Evolutionary conservation across 2,113 vertebrate genomes (phyloP).

Genomic region (Pitta sordida): DNA sequence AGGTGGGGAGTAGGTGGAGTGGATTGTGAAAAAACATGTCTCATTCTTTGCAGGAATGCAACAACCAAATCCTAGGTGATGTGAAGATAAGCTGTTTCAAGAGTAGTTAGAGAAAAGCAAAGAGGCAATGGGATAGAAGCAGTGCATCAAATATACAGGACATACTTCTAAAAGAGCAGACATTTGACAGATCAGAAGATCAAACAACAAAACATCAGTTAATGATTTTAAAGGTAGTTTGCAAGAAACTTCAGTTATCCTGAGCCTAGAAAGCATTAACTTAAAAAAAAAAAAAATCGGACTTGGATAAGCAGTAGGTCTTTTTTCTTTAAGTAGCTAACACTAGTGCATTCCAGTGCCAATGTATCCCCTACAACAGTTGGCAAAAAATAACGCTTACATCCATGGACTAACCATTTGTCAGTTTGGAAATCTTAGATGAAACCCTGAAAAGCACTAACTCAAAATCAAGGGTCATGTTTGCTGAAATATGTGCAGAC

Average conservation of each 20-base stretch:
- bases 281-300: neutral
- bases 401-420: neutral
- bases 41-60: constrained; percentile 32
- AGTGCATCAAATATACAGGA: neutral
- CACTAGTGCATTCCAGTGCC: neutral
- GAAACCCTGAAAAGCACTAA: neutral
- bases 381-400: neutral
- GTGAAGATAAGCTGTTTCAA: constrained; percentile 1
- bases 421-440: neutral
- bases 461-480: neutral
- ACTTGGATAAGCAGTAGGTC: neutral
- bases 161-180: neutral
- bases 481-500: neutral
- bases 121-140: neutral
- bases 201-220: neutral
- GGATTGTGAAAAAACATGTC: constrained; percentile 21
- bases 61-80: neutral
- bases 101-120: neutral
- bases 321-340: neutral
- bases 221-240: neutral
- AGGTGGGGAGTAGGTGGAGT: constrained; percentile 61
- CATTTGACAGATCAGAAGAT: neutral
- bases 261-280: neutral
- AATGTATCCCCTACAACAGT: neutral
- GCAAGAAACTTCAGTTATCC: neutral